Evolutionary conservation across 2,113 vertebrate genomes (phyloP).

Genomic region (Albula goreensis): DNA sequence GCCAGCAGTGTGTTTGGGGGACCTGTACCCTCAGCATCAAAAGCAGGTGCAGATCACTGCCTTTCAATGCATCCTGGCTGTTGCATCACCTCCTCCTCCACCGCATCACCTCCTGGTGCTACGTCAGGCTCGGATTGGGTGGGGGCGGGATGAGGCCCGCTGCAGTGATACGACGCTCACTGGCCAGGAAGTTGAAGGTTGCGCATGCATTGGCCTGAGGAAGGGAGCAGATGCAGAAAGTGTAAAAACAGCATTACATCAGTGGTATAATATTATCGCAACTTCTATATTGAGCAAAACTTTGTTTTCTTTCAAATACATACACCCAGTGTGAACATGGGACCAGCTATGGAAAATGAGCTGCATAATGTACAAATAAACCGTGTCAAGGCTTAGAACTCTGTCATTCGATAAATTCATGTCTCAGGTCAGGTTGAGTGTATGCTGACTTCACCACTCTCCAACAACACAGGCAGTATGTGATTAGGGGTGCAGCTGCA

Average conservation of each 20-base stretch:
- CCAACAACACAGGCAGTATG: no score
- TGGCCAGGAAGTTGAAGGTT: slow-evolving; percentile 90
- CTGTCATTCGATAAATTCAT: no score
- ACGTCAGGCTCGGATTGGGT: slow-evolving; percentile 45
- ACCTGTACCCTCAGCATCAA: neutral
- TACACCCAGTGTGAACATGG: no score
- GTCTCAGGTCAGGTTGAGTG: no score
- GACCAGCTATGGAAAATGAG: no score
- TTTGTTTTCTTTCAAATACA: neutral
- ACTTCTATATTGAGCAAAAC: neutral
- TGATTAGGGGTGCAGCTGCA: no score
- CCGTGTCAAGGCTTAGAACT: no score
- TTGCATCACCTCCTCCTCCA: neutral
- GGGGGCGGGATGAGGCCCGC: slow-evolving; percentile 87
- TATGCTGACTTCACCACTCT: no score
- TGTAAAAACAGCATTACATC: neutral
- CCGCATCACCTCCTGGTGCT: neutral
- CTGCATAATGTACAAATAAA: no score
- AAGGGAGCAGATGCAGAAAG: neutral
- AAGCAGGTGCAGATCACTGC: neutral
- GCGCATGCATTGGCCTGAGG: slow-evolving; percentile 90
- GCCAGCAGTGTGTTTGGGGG: neutral
- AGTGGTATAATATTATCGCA: neutral
- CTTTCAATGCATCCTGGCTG: neutral
- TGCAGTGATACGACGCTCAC: slow-evolving; percentile 75